These are phyloP conservation scores for Ammodramus savannarum DNA, from an alignment of 2,113 vertebrate genomes.

Conservation along the genomic window DNA sequence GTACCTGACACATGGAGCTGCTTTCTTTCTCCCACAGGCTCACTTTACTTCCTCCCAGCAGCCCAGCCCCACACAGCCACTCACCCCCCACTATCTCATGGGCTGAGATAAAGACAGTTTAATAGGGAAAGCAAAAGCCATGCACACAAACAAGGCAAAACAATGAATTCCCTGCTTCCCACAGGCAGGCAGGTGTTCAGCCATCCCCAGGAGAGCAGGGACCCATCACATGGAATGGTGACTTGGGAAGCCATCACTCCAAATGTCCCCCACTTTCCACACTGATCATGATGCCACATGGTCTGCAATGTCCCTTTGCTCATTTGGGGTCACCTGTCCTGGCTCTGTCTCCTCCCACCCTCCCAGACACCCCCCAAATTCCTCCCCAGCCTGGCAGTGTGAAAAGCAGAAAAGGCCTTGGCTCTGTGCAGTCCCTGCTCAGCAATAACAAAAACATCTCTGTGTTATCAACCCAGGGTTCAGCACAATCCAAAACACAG, in stretches of 20 bases:
- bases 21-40: not conserved
- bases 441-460: not conserved
- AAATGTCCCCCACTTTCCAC: not conserved
- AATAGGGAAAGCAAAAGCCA: not conserved
- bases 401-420: not conserved
- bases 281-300: not conserved
- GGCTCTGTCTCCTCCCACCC: not conserved
- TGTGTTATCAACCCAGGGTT: not conserved
- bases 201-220: not conserved
- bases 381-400: not conserved
- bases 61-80: not conserved
- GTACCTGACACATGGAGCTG: not conserved
- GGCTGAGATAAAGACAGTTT: not conserved
- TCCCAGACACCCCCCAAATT: not conserved
- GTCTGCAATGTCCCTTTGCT: not conserved
- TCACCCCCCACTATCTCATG: not conserved
- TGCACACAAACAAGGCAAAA: not conserved
- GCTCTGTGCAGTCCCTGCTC: not conserved
- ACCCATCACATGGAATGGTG: not conserved
- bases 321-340: not conserved
- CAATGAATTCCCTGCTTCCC: not conserved
- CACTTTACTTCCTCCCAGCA: not conserved
- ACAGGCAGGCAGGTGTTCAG: not conserved
- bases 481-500: not conserved
- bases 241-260: not conserved